These are phyloP conservation scores for Dione vanillae DNA, from an alignment of 2,888 invertebrate species.

Conservation along the genomic window DNA sequence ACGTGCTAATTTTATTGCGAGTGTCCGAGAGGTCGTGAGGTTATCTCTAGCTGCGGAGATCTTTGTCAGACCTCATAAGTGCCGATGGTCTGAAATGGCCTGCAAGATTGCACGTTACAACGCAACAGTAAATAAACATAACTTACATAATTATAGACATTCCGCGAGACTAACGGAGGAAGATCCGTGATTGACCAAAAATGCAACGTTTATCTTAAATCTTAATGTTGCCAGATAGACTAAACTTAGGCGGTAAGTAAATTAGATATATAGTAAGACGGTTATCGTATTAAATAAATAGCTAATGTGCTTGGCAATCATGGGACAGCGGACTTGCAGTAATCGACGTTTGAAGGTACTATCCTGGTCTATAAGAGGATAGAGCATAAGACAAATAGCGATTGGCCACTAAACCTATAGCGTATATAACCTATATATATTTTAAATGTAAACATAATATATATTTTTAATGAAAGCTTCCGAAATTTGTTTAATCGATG, in stretches of 20 bases:
- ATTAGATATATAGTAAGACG: conserved; percentile 29
- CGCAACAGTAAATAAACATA: conserved; percentile 42
- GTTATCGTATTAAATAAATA: conserved; percentile 5
- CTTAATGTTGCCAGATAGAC: conserved; percentile 57
- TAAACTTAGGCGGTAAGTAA: conserved; percentile 40
- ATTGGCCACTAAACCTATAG: no score
- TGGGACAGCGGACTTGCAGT: no score
- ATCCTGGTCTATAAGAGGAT: no score
- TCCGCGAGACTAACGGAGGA: conserved; percentile 43
- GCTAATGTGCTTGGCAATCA: no score
- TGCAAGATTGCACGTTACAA: conserved; percentile 42
- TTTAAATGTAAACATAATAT: no score
- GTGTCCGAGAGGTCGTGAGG: conserved; percentile 57
- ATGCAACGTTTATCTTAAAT: conserved; percentile 59
- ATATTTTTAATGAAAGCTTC: no score
- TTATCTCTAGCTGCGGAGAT: conserved; percentile 62
- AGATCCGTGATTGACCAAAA: conserved; percentile 59
- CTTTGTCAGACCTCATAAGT: conserved; percentile 65
- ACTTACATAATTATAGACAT: conserved; percentile 47
- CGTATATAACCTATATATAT: no score
- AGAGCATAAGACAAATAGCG: no score
- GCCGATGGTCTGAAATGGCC: conserved; percentile 48
- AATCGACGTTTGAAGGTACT: no score
- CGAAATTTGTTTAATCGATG: no score
- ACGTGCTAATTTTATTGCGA: conserved; percentile 60